A percentile compares a stretch with the other conserved stretches of the same genome.
Conservation (phyloP, 2,797 vertebrate genomes). For the Telmatherina bonti region DNA sequence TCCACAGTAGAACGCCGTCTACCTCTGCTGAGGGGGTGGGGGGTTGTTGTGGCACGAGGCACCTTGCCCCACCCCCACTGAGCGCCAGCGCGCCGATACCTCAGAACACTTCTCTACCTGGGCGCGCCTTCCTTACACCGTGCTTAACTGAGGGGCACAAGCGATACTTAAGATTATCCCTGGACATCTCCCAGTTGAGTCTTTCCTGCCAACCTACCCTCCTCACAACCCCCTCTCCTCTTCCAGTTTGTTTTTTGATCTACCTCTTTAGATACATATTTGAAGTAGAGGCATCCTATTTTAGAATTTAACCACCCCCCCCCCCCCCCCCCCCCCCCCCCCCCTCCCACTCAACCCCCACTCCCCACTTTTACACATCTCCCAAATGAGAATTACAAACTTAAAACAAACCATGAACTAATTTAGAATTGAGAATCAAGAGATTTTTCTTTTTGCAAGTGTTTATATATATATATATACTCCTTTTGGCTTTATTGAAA, state of each 20-base stretch:
- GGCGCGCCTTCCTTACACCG: constrained; percentile 84
- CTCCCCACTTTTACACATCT: constrained; percentile 40
- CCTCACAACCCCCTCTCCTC: constrained; percentile 2
- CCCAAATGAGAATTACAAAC: constrained; percentile 63
- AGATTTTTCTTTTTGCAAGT: constrained; percentile 81
- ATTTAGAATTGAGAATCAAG: constrained; percentile 83
- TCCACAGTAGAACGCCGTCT: constrained; percentile 92
- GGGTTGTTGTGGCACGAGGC: constrained; percentile 81
- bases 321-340: too few relatives aligned
- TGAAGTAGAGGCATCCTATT: constrained; percentile 94
- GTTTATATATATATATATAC: constrained; percentile 76
- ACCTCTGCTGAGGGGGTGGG: constrained; percentile 90
- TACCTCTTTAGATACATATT: constrained; percentile 94
- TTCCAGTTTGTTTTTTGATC: constrained; percentile 89
- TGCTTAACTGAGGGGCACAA: constrained; percentile 88
- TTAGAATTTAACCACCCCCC: constrained; percentile 85
- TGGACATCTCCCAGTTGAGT: constrained; percentile 15
- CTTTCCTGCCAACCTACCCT: constrained; percentile 38
- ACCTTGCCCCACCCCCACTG: constrained; percentile 80
- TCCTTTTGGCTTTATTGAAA: constrained; percentile 87
- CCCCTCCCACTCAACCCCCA: constrained; percentile 22
- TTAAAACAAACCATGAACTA: constrained; percentile 86
- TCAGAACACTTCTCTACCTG: constrained; percentile 90
- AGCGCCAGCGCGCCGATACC: constrained; percentile 89
- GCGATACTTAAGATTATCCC: constrained; percentile 83